phyloP scores from a whole-genome alignment of 1,140 invertebrate genomes.

The Tigriopus japonicus region DNA sequence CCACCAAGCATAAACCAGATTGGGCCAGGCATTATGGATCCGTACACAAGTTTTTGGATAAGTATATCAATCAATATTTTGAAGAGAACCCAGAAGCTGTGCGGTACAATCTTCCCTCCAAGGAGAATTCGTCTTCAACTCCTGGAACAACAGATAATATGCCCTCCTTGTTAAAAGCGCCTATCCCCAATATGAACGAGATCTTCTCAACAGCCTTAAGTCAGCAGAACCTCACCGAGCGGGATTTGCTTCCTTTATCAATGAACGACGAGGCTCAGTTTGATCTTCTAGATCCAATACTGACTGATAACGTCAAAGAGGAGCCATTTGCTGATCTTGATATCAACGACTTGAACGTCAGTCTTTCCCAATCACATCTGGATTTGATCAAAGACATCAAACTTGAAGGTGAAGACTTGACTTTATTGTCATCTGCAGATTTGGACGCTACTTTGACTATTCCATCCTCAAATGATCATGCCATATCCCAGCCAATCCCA shows the following conservation, averaged over 20 bases:
- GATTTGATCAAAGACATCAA: neutral
- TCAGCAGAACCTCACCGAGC: neutral
- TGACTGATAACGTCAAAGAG: neutral
- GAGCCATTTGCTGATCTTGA: neutral
- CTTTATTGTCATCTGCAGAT: too few relatives aligned
- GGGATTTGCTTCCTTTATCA: neutral
- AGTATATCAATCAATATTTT: constrained; percentile 9
- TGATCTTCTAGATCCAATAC: neutral
- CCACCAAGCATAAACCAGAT: constrained; percentile 13
- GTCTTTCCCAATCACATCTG: neutral
- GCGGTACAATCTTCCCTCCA: too few relatives aligned
- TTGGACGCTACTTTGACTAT: neutral
- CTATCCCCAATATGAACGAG: neutral
- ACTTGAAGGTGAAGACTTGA: neutral
- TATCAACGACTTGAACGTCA: neutral
- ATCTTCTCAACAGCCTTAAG: neutral
- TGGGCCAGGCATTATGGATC: constrained; percentile 14
- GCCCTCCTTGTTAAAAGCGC: neutral
- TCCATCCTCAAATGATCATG: neutral
- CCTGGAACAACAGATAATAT: neutral
- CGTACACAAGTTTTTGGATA: constrained; percentile 11
- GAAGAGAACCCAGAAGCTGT: neutral
- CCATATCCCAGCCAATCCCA: neutral
- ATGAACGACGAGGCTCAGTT: neutral
- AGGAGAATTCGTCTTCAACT: too few relatives aligned